Conservation (phyloP, 2,113 vertebrate genomes). For the Phylloscopus whistleri region DNA sequence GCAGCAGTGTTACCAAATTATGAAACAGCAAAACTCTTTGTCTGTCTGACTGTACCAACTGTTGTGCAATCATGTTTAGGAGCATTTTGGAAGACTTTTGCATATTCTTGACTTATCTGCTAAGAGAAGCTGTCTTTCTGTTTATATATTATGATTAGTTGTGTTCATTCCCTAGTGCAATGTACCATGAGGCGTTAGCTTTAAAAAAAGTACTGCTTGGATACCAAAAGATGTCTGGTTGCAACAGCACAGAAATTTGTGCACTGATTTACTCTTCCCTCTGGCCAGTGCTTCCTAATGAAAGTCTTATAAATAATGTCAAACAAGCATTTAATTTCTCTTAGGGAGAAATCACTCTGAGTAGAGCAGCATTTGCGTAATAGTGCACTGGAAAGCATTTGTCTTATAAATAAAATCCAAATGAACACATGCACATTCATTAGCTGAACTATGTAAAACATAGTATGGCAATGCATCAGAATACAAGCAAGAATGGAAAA, state of each 20-base stretch:
- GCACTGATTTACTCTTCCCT: not conserved
- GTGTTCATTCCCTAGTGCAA: not conserved
- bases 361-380: not conserved
- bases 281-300: not conserved
- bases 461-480: not conserved
- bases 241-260: not conserved
- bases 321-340: not conserved
- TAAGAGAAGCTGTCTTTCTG: not conserved
- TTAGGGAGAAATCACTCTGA: not conserved
- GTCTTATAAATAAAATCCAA: not conserved
- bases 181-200: not conserved
- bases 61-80: not conserved
- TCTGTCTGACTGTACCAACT: not conserved
- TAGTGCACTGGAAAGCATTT: not conserved
- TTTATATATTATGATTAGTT: not conserved
- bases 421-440: not conserved
- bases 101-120: not conserved
- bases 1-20: not conserved
- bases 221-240: not conserved
- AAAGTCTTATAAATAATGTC: not conserved
- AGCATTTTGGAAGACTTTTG: not conserved
- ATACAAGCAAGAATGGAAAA: not conserved
- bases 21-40: not conserved
- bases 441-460: not conserved
- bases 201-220: not conserved